Conservation (phyloP, 1,140 invertebrate species). For the Lasioglossum baleicum region DNA sequence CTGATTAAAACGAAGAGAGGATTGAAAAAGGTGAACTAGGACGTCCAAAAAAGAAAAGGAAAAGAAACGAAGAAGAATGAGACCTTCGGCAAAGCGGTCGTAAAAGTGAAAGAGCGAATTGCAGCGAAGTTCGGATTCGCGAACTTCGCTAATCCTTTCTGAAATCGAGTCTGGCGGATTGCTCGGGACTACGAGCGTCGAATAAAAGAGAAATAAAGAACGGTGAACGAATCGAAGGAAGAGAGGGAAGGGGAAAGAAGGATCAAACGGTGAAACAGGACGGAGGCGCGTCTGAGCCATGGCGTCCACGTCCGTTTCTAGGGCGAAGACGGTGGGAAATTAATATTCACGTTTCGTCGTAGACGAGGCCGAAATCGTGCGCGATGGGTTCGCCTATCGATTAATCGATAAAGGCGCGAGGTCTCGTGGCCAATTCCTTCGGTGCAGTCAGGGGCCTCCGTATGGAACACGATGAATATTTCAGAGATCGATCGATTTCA, state of each 20-base stretch:
- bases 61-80: too few relatives aligned
- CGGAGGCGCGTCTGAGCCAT: neutral
- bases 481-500: conserved; percentile 68
- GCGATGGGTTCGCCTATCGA: conserved; percentile 20
- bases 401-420: conserved; percentile 42
- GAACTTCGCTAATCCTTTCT: conserved; percentile 8
- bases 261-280: neutral
- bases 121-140: neutral
- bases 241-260: neutral
- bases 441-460: conserved; percentile 35
- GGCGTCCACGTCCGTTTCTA: neutral
- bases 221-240: neutral
- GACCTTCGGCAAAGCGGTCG: neutral
- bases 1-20: conserved; percentile 1
- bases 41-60: neutral
- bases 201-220: neutral
- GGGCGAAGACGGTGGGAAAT: conserved; percentile 5
- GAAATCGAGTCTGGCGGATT: neutral
- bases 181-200: neutral
- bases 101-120: conserved; percentile 10
- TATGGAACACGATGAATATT: conserved; percentile 67
- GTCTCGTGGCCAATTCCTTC: conserved; percentile 45
- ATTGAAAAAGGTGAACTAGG: neutral
- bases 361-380: conserved; percentile 35
- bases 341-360: conserved; percentile 25